These are phyloP conservation scores for Petrolisthes cinctipes DNA, from an alignment of 2,888 invertebrate species.

Conservation along the genomic window DNA sequence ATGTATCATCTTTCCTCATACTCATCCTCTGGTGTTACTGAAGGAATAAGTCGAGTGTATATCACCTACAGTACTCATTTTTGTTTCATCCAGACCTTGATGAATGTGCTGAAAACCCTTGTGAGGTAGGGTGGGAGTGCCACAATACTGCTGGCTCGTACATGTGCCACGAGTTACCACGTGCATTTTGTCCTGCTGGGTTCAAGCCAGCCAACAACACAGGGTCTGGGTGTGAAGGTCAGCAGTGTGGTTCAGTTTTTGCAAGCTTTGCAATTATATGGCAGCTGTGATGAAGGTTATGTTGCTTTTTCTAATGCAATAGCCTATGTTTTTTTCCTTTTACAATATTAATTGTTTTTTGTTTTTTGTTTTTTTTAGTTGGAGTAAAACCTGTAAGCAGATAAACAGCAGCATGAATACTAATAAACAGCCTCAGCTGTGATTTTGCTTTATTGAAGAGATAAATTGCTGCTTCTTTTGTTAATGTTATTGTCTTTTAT, in stretches of 20 bases:
- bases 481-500: no score
- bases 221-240: conserved; percentile 55
- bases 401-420: no score
- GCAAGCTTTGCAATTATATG: no score
- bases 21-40: neutral
- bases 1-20: neutral
- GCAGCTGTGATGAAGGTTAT: no score
- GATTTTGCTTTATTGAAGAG: no score
- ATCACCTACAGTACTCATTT: neutral
- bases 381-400: no score
- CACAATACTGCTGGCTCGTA: conserved; percentile 55
- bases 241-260: conserved; percentile 19
- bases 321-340: no score
- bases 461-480: no score
- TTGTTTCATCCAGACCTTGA: conserved; percentile 34
- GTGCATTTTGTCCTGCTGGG: conserved; percentile 55
- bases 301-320: no score
- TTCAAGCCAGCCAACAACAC: conserved; percentile 48
- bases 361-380: neutral
- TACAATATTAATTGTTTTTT: neutral
- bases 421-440: no score
- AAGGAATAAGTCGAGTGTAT: neutral
- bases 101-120: conserved; percentile 49
- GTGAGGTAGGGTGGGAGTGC: conserved; percentile 50
- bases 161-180: conserved; percentile 42